Evolutionary conservation across 2,888 invertebrate genomes (phyloP), one percentile per base, ranked within the genome.

Genomic region (Calliopum simillimum): DNA sequence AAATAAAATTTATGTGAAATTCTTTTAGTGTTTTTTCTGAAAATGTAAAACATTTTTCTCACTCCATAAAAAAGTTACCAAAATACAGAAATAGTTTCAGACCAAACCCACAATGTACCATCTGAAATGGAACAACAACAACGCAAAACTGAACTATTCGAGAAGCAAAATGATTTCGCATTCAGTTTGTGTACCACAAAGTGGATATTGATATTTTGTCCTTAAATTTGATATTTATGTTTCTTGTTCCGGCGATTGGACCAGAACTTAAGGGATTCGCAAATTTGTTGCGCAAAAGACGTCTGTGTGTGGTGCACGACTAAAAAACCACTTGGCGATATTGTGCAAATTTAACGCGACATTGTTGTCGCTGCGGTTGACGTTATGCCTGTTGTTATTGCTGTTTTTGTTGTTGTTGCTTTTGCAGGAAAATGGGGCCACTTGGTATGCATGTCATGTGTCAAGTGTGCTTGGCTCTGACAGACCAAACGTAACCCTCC

Each of bases 161-260:
- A 11, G 47, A 19, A 53, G 25, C 56, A 41, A 73, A 70, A 62
- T 74, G 69, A 77, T 77, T 84, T 82, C 78, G 76, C 76, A 85
- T 85, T 84, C 86, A 79, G 81, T 77, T 78, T 79, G 80, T 84
- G 81, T 86, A 71, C 76, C 77, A 76, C 79, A 85, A 85, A 85
- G 85, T 85, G 85, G 86, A 86, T 86, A 85, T 85, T 85, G 85
- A 85, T 85, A 85, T 85, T 85, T 86, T 84, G 84, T 84, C 79
- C 82, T 83, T 80, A 84, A 84, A 85, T 84, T 79, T 81, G 81
- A 85, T 85, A 86, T 85, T 85, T 85, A 85, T 86, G 85, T 84
- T 79, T 74, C 72, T 74, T 69, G 68, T 72, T 73, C 55, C 72
- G 68, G 56, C 69, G 46, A 16, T 51, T 70, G 67, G 62, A 49